Percentiles rank a stretch among this genome's conserved stretches.
phyloP scores from a whole-genome alignment of 2,797 vertebrate genomes.

The Microctenopoma steveboyesi region DNA sequence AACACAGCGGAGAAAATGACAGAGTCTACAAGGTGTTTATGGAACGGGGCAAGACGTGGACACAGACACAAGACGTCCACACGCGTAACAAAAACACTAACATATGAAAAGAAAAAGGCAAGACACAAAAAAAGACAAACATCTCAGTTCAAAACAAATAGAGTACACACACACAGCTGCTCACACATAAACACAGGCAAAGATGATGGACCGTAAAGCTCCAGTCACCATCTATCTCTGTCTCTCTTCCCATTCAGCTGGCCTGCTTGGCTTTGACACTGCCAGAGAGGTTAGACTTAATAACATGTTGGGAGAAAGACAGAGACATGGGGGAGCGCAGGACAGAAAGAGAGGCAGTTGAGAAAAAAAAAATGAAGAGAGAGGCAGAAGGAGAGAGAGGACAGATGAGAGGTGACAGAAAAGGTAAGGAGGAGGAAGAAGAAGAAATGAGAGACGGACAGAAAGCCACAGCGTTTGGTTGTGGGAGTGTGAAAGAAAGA shows the following conservation, averaged over 20 bases:
- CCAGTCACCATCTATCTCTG: conserved; percentile 72
- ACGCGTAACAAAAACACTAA: conserved; percentile 45
- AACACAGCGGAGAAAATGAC: conserved; percentile 84
- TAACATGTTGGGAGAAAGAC: conserved; percentile 76
- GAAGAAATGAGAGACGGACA: conserved; percentile 36
- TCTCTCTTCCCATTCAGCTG: conserved; percentile 73
- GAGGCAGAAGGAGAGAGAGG: conserved; percentile 27
- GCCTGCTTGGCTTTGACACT: conserved; percentile 74
- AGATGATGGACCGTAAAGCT: conserved; percentile 69
- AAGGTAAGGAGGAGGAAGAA: conserved; percentile 51
- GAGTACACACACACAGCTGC: conserved; percentile 35
- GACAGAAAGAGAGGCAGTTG: conserved; percentile 23
- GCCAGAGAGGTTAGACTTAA: conserved; percentile 81
- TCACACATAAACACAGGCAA: conserved; percentile 32
- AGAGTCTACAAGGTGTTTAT: conserved; percentile 82
- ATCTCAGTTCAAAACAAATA: conserved; percentile 62
- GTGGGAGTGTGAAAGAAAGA: conserved; percentile 54
- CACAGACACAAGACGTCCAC: conserved; percentile 52
- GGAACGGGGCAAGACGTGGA: conserved; percentile 72
- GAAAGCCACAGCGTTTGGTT: conserved; percentile 42
- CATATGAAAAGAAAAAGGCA: conserved; percentile 44
- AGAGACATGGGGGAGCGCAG: conserved; percentile 53
- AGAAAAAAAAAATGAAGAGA: conserved; percentile 42
- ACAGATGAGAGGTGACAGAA: conserved; percentile 54
- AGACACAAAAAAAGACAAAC: conserved; percentile 60